Evolutionary conservation across 2,797 vertebrate genomes (phyloP), one percentile per base, ranked within the genome.

Genomic region (Pangasius larnaudii): DNA sequence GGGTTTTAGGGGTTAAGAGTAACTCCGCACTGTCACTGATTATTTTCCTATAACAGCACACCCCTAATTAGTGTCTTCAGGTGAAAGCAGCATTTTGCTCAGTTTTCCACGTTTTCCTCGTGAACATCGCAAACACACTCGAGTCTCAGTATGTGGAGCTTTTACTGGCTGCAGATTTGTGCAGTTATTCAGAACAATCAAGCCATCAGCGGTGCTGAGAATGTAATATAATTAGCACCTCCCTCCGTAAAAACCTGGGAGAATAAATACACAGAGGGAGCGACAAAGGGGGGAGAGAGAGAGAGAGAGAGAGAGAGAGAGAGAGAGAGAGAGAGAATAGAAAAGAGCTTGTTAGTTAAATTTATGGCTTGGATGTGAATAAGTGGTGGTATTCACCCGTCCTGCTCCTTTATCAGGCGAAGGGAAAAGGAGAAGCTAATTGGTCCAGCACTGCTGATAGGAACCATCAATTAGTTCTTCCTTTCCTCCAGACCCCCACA

Each of bases 381-480:
- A 93, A 93, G 93, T 93, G 91, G 89, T 93, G 91, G 93, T 92
- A 94, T 95, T 93, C 93, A 95, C 90, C 91, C 88, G 87, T 95
- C 94, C 94, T 93, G 94, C 93, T 95, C 94, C 95, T 96, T 95
- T 95, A 96, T 95, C 94, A 96, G 92, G 95, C 93, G 19, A 94
- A 94, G 93, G 91, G 87, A 84, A 90, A 94, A 93, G 93, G 90
- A 93, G 91, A 94, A 94, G 93, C 94, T 96, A 95, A 96, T 96
- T 96, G 96, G 96, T 96, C 92, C 93, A 84, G 93, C 85, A 75
- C 91, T 90, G 93, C 93, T 94, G 95, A 95, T 95, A 92, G 94
- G 93, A 95, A 93, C 95, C 94, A 96, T 96, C 95, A 96, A 96
- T 96, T 96, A 96, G 94, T 92, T 92, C 91, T 90, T 49, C 91